A percentile compares a stretch with the other conserved stretches of the same genome.
Evolutionary conservation across 2,888 invertebrate genomes (phyloP).

Genomic region (Cheiracanthium punctorium): DNA sequence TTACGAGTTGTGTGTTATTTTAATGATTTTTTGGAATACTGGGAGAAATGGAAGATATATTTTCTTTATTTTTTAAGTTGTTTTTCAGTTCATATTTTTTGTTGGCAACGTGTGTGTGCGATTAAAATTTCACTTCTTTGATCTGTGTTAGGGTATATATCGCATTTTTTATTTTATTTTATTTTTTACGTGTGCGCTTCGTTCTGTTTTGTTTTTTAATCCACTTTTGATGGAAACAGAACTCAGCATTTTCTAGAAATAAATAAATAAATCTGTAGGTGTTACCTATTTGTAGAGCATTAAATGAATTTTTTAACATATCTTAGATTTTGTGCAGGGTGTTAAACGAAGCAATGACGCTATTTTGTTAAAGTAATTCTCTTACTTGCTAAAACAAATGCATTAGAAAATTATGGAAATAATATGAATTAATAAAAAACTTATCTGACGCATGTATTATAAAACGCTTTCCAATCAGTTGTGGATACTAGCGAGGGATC

Average conservation of each 20-base stretch:
- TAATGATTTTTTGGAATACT: constrained; percentile 12
- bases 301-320: not conserved
- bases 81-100: not conserved
- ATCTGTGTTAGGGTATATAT: not conserved
- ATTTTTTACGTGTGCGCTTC: no score
- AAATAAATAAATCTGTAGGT: not conserved
- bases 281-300: not conserved
- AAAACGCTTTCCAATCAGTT: no score
- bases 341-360: not conserved
- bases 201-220: no score
- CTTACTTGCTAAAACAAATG: not conserved
- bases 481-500: no score
- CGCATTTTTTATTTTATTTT: no score
- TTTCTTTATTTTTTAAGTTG: not conserved
- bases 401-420: not conserved
- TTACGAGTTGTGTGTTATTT: constrained; percentile 10
- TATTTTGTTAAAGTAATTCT: not conserved
- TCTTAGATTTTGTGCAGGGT: not conserved
- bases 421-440: no score
- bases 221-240: not conserved
- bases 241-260: not conserved
- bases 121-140: constrained; percentile 17
- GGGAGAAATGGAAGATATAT: constrained; percentile 10
- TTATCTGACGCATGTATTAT: no score
- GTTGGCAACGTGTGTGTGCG: not conserved